These are phyloP conservation scores for Tenebrio molitor DNA, from an alignment of 1,140 invertebrate species.

Conservation along the genomic window DNA sequence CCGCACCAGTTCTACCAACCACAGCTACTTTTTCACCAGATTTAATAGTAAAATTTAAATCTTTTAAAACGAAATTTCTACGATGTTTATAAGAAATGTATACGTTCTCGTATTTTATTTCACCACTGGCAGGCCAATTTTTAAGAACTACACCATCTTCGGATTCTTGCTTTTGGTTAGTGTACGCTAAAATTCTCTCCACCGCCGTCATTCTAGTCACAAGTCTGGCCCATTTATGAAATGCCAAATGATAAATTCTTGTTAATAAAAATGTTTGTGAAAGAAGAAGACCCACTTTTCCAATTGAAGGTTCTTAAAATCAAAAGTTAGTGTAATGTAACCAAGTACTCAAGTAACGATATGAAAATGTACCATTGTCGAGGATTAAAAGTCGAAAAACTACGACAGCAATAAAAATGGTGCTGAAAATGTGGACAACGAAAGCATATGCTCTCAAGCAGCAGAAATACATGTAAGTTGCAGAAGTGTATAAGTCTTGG, in stretches of 20 bases:
- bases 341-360: no score
- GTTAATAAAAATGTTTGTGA: conserved; percentile 72
- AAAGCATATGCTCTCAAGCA: conserved; percentile 79
- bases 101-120: conserved; percentile 77
- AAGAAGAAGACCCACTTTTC: conserved; percentile 74
- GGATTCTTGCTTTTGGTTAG: conserved; percentile 68
- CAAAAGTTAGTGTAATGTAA: no score
- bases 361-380: no score
- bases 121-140: conserved; percentile 81
- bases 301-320: no score
- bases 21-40: conserved; percentile 79
- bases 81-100: conserved; percentile 74
- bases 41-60: conserved; percentile 76
- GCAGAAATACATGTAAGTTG: conserved; percentile 75
- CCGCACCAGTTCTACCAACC: conserved; percentile 85
- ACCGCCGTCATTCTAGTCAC: conserved; percentile 87
- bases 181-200: conserved; percentile 82
- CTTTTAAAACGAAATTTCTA: conserved; percentile 78
- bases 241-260: conserved; percentile 74
- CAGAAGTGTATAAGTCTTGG: conserved; percentile 81
- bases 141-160: conserved; percentile 65
- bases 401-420: conserved; percentile 78
- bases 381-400: no score
- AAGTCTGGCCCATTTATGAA: conserved; percentile 74
- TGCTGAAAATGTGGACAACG: conserved; percentile 83